Conservation (phyloP, 2,113 vertebrate species). For the Rhinoptilus africanus region DNA sequence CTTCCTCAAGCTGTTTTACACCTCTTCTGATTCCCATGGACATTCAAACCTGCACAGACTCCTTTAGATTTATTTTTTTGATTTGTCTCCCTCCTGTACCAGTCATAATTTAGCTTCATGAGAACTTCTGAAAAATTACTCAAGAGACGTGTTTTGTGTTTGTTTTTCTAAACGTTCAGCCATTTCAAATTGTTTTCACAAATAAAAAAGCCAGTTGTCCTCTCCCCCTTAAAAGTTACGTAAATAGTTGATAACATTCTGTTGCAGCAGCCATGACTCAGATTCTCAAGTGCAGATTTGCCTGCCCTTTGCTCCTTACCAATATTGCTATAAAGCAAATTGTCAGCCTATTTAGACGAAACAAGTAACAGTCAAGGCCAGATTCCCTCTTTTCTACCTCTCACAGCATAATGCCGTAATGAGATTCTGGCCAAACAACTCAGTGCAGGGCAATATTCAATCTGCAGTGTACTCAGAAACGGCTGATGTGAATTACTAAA, state of each 20-base stretch:
- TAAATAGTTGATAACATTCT: background rate
- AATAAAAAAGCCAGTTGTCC: background rate
- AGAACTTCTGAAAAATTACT: background rate
- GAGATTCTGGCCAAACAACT: constrained; percentile 4
- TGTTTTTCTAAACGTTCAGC: background rate
- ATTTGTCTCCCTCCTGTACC: background rate
- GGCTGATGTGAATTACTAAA: background rate
- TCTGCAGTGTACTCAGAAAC: background rate
- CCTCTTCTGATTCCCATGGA: background rate
- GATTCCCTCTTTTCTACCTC: background rate
- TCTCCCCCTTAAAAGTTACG: background rate
- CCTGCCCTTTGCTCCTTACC: background rate
- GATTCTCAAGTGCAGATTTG: constrained; percentile 18
- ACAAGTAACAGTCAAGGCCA: constrained; percentile 16
- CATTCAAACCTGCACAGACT: background rate
- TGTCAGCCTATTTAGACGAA: background rate
- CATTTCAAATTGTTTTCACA: background rate
- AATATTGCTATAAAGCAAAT: background rate
- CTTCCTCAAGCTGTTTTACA: background rate
- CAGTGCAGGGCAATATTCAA: background rate
- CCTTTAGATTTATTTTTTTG: background rate
- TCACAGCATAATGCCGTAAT: background rate
- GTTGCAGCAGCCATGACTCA: background rate
- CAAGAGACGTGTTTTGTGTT: background rate
- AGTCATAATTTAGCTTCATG: background rate